Conservation (phyloP, 2,888 invertebrate species). For the Chirona hameri region DNA sequence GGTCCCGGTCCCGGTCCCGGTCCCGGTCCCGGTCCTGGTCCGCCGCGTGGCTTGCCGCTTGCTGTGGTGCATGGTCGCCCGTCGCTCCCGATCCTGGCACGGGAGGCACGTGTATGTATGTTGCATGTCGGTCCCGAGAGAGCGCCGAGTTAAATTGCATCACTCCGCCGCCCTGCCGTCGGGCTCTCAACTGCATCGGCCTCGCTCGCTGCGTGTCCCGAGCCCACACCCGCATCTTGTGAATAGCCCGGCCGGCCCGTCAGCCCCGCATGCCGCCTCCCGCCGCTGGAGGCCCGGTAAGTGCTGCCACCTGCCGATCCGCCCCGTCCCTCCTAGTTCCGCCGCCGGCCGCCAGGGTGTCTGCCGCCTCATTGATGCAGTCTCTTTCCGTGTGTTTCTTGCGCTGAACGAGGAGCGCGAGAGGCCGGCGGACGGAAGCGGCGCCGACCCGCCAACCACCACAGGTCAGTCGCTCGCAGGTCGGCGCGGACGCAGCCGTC, state of each 20-base stretch:
- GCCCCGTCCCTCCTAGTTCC: slow-evolving; percentile 1
- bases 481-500: neutral
- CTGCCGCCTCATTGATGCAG: slow-evolving; percentile 8
- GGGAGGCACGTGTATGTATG: no score
- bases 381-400: slow-evolving; percentile 26
- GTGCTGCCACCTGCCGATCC: slow-evolving; percentile 11
- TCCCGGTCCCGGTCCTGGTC: neutral
- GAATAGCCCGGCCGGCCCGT: no score
- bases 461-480: neutral
- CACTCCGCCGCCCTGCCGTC: no score
- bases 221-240: no score
- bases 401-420: slow-evolving; percentile 3
- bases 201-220: no score
- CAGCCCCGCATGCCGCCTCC: no score
- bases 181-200: no score
- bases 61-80: neutral
- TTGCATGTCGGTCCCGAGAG: no score
- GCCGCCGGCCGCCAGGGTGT: neutral
- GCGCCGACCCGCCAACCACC: neutral
- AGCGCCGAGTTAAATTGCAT: no score
- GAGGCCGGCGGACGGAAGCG: neutral
- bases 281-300: neutral
- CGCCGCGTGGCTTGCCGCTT: neutral
- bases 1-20: neutral
- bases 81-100: no score